phyloP scores from a whole-genome alignment of 2,797 vertebrate genomes.

The Halcyon badia region DNA sequence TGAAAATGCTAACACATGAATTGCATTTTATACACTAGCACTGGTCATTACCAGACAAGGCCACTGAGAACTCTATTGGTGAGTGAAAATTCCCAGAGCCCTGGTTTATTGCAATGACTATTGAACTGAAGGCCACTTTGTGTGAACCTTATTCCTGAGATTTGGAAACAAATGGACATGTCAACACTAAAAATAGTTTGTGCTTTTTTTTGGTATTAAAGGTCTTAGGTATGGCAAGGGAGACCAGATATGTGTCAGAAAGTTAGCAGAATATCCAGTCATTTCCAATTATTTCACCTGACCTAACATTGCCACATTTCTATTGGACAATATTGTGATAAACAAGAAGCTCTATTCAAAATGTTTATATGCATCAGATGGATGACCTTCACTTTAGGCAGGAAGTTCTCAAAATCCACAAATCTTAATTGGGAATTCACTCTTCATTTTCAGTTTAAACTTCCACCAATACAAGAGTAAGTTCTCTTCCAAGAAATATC shows the following conservation, averaged over 20 bases:
- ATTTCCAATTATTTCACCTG: not conserved
- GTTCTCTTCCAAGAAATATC: not conserved
- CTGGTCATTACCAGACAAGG: not conserved
- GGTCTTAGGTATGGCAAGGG: not conserved
- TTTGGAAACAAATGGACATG: not conserved
- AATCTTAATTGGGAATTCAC: not conserved
- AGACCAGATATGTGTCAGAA: not conserved
- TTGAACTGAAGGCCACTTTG: not conserved
- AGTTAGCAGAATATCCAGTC: not conserved
- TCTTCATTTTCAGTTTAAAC: not conserved
- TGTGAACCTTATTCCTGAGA: not conserved
- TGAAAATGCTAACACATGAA: slow-evolving; percentile 21
- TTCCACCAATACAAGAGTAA: not conserved
- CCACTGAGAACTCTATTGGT: not conserved
- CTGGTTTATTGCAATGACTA: not conserved
- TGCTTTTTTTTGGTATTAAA: not conserved
- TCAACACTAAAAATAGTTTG: not conserved
- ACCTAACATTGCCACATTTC: not conserved
- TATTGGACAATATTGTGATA: not conserved
- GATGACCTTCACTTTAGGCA: not conserved
- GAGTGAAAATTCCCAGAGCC: not conserved
- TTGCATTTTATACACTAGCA: not conserved
- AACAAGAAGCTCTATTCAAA: not conserved
- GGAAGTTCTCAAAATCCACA: not conserved
- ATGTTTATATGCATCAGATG: not conserved